Base-by-base conservation (phyloP, 2,113 vertebrate species). In the Acinonyx jubatus region DNA sequence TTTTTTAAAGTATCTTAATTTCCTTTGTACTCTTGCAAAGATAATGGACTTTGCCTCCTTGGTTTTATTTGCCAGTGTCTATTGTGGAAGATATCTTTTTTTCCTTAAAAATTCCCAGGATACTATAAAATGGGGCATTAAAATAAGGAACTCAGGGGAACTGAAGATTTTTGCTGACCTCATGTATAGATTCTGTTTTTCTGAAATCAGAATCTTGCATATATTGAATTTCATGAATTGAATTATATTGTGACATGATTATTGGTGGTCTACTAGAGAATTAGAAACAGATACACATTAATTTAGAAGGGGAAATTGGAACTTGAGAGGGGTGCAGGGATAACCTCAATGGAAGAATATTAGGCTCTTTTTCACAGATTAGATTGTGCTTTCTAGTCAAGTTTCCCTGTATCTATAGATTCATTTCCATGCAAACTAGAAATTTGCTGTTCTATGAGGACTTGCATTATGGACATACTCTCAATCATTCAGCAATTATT, bases 261-360 rank as follows among this genome's bases (percentile, higher is more conserved):
- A 78, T 88, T 92, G 73, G 74, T 96, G 92, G 23, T 74, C 68
- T 96, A 80, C 3, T 69, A 91, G 63, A 96, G 66, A 94, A 94
- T 88, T 88, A 71, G 92, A 94, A 97, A 80, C 61, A 96, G 82
- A 89, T 11, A 82, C 11, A 55, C 29, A 69, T 86, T 94, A 76
- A 71, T 96, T 83, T 97, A 74, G 33, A 95, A 94, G 33, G 52
- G 18, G 50, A 93, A 82, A 79, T 71, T 19, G 38, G 55, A n/a
- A 79, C 38, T 96, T 94, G 66, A 94, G 52, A 80, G 16, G 15
- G 55, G 0, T 14, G 4, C 3, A 18, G 57, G 12, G 33, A 69
- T 82, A 68, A 83, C 36, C 5, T 36, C 23, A 61, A 57, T 74
- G 73, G 66, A 84, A 86, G 78, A 94, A 38, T 66, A 76, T 73